A percentile compares a stretch with the other conserved stretches of the same genome.
Conservation (phyloP, 2,113 vertebrate genomes). For the Hiodon alosoides region DNA sequence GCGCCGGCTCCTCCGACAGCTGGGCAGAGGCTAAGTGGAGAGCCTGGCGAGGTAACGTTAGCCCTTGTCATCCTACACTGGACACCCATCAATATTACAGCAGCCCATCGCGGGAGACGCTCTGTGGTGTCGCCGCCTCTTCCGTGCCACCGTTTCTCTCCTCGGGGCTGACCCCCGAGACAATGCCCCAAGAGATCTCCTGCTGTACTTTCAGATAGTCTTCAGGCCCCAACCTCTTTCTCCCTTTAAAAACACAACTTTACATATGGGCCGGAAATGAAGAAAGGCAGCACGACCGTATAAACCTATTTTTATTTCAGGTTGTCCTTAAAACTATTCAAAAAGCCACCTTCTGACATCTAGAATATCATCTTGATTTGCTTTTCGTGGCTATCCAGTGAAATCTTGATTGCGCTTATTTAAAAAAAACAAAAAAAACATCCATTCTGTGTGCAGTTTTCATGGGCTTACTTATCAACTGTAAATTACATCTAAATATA, state of each 20-base stretch:
- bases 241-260: not conserved
- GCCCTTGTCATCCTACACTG: constrained; percentile 21
- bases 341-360: too few relatives aligned
- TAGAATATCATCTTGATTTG: too few relatives aligned
- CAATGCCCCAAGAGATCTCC: constrained; percentile 6
- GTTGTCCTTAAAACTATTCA: too few relatives aligned
- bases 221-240: not conserved
- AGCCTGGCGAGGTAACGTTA: constrained; percentile 6
- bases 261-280: not conserved
- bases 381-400: too few relatives aligned
- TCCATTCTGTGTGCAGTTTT: too few relatives aligned
- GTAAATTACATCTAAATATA: too few relatives aligned
- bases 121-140: not conserved
- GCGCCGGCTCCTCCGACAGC: not conserved
- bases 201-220: not conserved
- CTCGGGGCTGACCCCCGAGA: not conserved
- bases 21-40: not conserved
- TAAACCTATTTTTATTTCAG: too few relatives aligned
- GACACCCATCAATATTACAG: constrained; percentile 25
- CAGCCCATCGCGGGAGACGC: constrained; percentile 13
- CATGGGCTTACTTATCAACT: too few relatives aligned
- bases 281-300: too few relatives aligned
- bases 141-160: not conserved
- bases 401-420: too few relatives aligned
- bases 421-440: too few relatives aligned